Evolutionary conservation across 2,888 invertebrate genomes (phyloP), one percentile per base, ranked within the genome.

Genomic region (Vanessa cardui): DNA sequence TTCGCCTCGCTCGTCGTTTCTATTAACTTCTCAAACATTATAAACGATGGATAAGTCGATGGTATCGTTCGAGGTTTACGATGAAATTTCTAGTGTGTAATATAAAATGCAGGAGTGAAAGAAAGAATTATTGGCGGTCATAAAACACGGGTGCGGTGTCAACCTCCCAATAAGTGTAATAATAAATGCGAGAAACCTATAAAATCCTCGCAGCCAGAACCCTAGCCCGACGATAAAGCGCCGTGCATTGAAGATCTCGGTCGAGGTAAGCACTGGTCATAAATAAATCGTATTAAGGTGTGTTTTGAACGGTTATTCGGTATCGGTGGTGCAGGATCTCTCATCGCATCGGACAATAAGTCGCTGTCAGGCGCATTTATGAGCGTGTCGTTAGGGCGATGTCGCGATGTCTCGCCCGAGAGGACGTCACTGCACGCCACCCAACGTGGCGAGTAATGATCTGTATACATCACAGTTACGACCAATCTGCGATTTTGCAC

Each of bases 221-320:
- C 78, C 78, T 75, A 75, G 75, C 70, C 71, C 76, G 79, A 72
- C 83, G 81, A 85, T 86, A 86, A 85, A 87, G 80, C 81, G 78
- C 73, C 74, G 72, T 73, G 78, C 82, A 83, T 83, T 78, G 80
- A 82, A 79, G 79, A 77, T 74, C 78, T 82, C 79, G 77, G 74
- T 78, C 74, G 80, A 81, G 81, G 82, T 84, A 84, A 88, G 87
- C 83, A 80, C 82, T 83, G 75, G 83, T 77, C 85, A 88, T 91
- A 90, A 90, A 92, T 91, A 90, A 89, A 85, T 86, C 81, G 86
- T 86, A 88, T 88, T 87, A 86, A 85, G 83, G 83, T 82, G 82
- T 82, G 83, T 86, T 85, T 85, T 84, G 83, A 85, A 84, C 83
- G 80, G 83, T 79, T 72, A 80, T 80, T 81, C 80, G 79, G 80